Evolutionary conservation across 1,140 invertebrate species (phyloP), one percentile per base, ranked within the genome.

Genomic region (Brachionus paranguensis): DNA sequence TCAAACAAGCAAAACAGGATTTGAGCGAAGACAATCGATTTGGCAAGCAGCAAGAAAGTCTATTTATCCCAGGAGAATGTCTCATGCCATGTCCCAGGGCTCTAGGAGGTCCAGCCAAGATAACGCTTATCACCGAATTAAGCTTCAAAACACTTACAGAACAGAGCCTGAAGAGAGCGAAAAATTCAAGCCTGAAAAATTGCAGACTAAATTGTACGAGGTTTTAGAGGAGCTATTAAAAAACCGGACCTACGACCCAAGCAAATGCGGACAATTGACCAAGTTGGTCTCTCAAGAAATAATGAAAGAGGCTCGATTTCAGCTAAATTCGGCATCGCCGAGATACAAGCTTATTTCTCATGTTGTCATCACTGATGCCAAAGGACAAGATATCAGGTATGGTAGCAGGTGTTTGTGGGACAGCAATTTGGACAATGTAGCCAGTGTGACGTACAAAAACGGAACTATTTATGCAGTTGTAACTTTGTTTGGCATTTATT

Each of bases 371-470:
- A 87, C 87, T 17, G 86, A 88, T 84, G 85, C 86, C 29, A 79
- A 55, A 3, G 72, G 85, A 12, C 88, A 88, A 79, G 85, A 86
- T 8, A 81, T 88, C 8, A 84, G 86, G 85, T 81, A 86, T 11
- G 86, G 85, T 5, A 88, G 88, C 74, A 79, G 88, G 17, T 87
- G 86, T 83, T 47, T 88, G 3, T 88, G 88, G 88, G 86, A 88
- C 83, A 84, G 85, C 12, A 85, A 84, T 8, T 78, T 85, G 7
- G 88, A 88, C 84, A 87, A 83, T 41, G 87, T 86, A 68, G 86
- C 87, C 12, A 86, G 84, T 81, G 86, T 84, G 27, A 84, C 78
- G 8, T 88, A 86, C 84, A 83, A 84, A 24, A 88, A 86, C 84
- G 84, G 84, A 8, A 85, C 65, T 27, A 43, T 88, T 27, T 88